Base-by-base conservation (phyloP, 37 sponge, comb jelly and placozoan species). In the Beroe ovata region DNA sequence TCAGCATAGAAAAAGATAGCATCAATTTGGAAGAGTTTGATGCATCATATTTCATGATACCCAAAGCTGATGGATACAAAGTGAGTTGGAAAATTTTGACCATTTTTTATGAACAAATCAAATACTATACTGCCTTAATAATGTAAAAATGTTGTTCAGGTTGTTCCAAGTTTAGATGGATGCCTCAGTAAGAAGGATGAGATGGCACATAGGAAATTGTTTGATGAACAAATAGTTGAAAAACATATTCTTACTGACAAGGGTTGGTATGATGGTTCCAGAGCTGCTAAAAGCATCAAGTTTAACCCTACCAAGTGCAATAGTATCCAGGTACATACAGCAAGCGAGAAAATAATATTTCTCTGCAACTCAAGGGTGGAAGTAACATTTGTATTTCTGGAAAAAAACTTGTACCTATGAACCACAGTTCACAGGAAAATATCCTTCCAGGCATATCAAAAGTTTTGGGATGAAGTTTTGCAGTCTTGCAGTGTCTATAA, bases 21-120 rank as follows among this genome's bases (percentile, higher is more conserved):
- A 20, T 77, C 47, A 42, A 77, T 42, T 25, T 77, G 47, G 84
- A 77, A 40, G 84, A 77, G 47, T 77, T 77, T 39, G 84, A 77
- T 77, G 84, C 84, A 8, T 42, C 84, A 4, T 77, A 77, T 23
- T 77, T 77, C 38, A 33, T 77, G 54, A 19, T 77, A 42, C 84
- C 84, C 41, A 77, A 77, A 42, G 38, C 54, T 34, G 69, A 33
- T 66, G 69, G 69, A 32, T 66, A 34, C 34, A 66, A 30, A 33
- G 69, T 66, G 18, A 33, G 69, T 32, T 47, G 54, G 11, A 47
- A n/a, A n/a, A n/a, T n/a, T n/a, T n/a, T n/a, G n/a, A n/a, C n/a
- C n/a, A n/a, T n/a, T n/a, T n/a, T n/a, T n/a, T n/a, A n/a, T n/a
- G n/a, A n/a, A n/a, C n/a, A n/a, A n/a, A n/a, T n/a, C n/a, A n/a